phyloP scores from a whole-genome alignment of 1,140 invertebrate species.

The Cephus cinctus region DNA sequence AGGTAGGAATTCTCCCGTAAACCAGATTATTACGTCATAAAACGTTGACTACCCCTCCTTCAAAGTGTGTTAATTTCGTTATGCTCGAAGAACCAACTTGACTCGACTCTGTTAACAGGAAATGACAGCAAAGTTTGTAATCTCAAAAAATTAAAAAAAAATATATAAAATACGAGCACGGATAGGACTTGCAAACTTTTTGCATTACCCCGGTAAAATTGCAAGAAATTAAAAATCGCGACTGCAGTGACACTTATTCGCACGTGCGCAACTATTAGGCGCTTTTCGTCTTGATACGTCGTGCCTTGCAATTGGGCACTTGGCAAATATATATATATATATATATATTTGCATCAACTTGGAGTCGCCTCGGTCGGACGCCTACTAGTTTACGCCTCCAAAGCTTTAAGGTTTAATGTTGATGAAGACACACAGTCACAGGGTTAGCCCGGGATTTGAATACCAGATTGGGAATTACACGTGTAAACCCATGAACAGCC shows the following conservation, averaged over 20 bases:
- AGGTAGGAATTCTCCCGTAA: neutral
- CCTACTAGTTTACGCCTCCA: neutral
- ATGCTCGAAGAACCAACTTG: neutral
- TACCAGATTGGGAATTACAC: slow-evolving; percentile 8
- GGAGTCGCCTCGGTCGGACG: neutral
- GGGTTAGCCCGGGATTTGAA: slow-evolving; percentile 6
- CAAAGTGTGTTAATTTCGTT: slow-evolving; percentile 1
- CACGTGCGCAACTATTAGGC: too few relatives aligned
- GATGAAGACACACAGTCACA: slow-evolving; percentile 6
- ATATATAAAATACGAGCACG: too few relatives aligned
- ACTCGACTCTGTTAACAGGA: neutral
- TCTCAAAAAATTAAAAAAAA: too few relatives aligned
- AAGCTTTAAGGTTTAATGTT: slow-evolving; percentile 5
- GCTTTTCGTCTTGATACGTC: neutral
- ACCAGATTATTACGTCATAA: neutral
- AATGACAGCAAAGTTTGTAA: too few relatives aligned
- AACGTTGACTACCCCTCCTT: neutral
- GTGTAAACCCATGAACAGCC: slow-evolving; percentile 7
- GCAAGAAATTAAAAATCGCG: too few relatives aligned
- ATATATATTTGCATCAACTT: too few relatives aligned
- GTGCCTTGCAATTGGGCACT: neutral
- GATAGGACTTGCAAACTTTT: neutral
- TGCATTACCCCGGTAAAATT: too few relatives aligned
- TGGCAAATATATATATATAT: neutral
- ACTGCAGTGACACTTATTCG: too few relatives aligned